Conservation (phyloP, 2,797 vertebrate genomes). For the Anguilla obscura region DNA sequence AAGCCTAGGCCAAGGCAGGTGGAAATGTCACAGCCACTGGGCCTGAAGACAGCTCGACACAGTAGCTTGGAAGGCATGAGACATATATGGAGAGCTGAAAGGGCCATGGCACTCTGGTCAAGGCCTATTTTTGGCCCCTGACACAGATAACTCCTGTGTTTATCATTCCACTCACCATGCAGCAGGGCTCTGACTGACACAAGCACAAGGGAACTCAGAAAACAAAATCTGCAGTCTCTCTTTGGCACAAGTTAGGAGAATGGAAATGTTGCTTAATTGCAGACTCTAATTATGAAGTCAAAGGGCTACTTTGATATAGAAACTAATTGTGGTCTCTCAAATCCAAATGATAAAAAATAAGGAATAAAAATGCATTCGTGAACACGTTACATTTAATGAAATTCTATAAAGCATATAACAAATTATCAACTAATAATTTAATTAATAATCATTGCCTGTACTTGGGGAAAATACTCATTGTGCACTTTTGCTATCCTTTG, state of each 20-base stretch:
- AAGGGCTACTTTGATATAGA: neutral
- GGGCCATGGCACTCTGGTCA: constrained; percentile 62
- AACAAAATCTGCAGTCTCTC: constrained; percentile 21
- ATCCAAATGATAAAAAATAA: neutral
- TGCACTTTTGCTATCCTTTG: neutral
- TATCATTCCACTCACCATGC: constrained; percentile 79
- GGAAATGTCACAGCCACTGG: constrained; percentile 59
- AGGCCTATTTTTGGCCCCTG: constrained; percentile 85
- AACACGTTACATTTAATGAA: neutral
- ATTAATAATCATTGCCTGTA: neutral
- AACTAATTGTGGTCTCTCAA: neutral
- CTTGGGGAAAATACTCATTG: neutral
- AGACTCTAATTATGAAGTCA: neutral
- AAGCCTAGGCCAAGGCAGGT: constrained; percentile 66
- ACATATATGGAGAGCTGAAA: constrained; percentile 80
- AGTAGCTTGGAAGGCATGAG: constrained; percentile 54
- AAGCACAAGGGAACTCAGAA: constrained; percentile 49
- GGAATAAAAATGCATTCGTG: neutral
- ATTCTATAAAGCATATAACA: neutral
- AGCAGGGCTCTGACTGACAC: constrained; percentile 58
- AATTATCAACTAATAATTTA: neutral
- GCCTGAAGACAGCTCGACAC: constrained; percentile 44
- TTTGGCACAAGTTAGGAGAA: neutral
- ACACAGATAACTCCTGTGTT: constrained; percentile 79
- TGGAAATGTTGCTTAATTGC: neutral